phyloP scores from a whole-genome alignment of 2,888 invertebrate genomes.

The Orthonychiurus folsomi region DNA sequence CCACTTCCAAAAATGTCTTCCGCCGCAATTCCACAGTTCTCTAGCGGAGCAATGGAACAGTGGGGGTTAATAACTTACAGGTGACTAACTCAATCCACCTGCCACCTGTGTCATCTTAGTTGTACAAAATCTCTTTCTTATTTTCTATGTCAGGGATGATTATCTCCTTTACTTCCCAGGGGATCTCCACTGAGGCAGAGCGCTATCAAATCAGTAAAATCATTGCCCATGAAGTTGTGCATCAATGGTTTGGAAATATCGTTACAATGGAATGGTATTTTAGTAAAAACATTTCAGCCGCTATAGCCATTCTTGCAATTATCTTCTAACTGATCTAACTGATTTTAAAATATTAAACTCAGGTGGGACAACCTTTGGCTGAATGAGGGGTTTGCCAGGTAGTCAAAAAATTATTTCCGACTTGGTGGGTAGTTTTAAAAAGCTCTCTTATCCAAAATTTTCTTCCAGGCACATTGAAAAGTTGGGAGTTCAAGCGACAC shows the following conservation, averaged over 20 bases:
- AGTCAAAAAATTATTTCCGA: no score
- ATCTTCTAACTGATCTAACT: no score
- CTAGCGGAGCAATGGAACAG: constrained; percentile 26
- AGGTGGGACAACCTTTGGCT: neutral
- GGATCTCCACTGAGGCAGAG: neutral
- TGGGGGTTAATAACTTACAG: constrained; percentile 26
- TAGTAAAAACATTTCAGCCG: no score
- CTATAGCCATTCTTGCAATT: no score
- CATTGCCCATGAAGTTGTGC: constrained; percentile 12
- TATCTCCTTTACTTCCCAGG: neutral
- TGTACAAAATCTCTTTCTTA: no score
- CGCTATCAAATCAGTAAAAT: neutral
- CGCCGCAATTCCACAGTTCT: constrained; percentile 25
- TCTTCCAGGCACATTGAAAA: neutral
- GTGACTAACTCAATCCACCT: no score
- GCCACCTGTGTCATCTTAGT: constrained; percentile 12
- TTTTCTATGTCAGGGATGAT: no score
- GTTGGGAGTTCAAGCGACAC: neutral
- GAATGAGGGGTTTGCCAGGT: neutral
- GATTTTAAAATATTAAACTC: no score
- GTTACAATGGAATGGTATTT: constrained; percentile 30
- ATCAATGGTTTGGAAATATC: constrained; percentile 32
- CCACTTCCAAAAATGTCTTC: constrained; percentile 34
- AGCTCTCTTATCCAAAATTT: no score
- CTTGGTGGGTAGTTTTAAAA: no score